Evolutionary conservation across 2,888 invertebrate species (phyloP), one percentile per base, ranked within the genome.

Genomic region (Eupithecia vulgata): DNA sequence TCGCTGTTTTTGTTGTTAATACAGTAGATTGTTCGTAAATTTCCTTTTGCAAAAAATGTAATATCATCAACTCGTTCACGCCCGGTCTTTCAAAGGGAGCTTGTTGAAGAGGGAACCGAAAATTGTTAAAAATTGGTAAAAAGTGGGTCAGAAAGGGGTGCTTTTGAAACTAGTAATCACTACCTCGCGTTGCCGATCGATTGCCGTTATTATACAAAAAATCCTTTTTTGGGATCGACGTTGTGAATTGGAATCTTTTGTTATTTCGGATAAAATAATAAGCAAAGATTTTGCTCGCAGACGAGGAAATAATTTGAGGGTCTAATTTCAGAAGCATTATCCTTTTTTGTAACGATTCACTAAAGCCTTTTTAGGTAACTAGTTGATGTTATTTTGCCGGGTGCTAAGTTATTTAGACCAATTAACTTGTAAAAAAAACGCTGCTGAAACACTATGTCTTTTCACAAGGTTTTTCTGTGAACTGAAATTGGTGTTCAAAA

Each of bases 31-130:
- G 94, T 93, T 94, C 94, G 94, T 90, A 89, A 93, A 92, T 94
- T 94, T 90, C 87, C 84, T 88, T 91, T 90, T 83, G 83, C 84
- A 83, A 92, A 93, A 94, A 94, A 92, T 89, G 91, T 94, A 94
- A 94, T 94, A 94, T 94, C 94, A 94, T 94, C 94, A 94, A 94
- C 94, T 94, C 94, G 94, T 94, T 94, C 94, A 94, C 94, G 94
- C 94, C 94, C 94, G 94, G 91, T 81, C 83, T 91, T 94, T 94
- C 90, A 93, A 94, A 91, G 90, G 91, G 91, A 91, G 85, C 88
- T 88, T 87, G 90, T 91, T 90, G 90, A 90, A 92, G 91, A 91
- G 93, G 90, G 91, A 91, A 88, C 83, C 83, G 85, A 89, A 91
- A 93, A 91, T 91, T 91, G 89, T 91, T 91, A 91, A 93, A 92